Base-by-base conservation (phyloP, 2,797 vertebrate species). In the Selene dorsalis region DNA sequence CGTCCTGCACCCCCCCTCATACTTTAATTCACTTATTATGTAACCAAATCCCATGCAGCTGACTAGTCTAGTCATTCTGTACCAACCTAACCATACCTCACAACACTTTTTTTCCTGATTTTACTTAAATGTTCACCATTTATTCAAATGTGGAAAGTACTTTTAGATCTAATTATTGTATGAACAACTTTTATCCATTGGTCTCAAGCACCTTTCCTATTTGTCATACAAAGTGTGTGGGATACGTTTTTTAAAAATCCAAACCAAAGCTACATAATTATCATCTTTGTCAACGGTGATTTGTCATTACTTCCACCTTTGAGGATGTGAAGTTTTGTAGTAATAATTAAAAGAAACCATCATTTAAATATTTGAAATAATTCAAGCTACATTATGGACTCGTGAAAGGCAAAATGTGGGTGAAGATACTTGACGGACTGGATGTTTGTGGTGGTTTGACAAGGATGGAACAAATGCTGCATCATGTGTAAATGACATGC, bases 371-470 rank as follows among this genome's bases (percentile, higher is more conserved):
- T 22, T 22, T n/a, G 26, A 9, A 60, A 17, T 30, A 35, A 30
- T 52, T 24, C 6, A 47, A 48, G 41, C 39, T 20, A 63, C 35
- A 52, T 14, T 48, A 20, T 61, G 5, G 26, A 56, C n/a, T 48
- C 69, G 17, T 63, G 52, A 88, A 85, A 70, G 53, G 61, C 77
- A 66, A 26, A 67, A 43, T 20, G n/a, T 53, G 70, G 73, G 86
- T 85, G 69, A 63, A 83, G 67, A 69, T 50, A 32, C 55, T 24
- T 24, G 50, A 55, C 32, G 18, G 72, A 64, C 17, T 28, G 6
- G 3, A 71, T 77, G 41, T 48, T 52, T 26, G 26, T 71, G 10
- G 26, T 71, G 57, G 6, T 35, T 50, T 24, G 16, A 28, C 53
- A 55, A 18, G 26, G 58, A 28, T 22, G 20, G 41, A 45, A 56